Percentiles rank a stretch among this genome's conserved stretches.
These are phyloP conservation scores for Melipona quadrifasciata DNA, from an alignment of 1,140 invertebrate genomes.

Conservation along the genomic window DNA sequence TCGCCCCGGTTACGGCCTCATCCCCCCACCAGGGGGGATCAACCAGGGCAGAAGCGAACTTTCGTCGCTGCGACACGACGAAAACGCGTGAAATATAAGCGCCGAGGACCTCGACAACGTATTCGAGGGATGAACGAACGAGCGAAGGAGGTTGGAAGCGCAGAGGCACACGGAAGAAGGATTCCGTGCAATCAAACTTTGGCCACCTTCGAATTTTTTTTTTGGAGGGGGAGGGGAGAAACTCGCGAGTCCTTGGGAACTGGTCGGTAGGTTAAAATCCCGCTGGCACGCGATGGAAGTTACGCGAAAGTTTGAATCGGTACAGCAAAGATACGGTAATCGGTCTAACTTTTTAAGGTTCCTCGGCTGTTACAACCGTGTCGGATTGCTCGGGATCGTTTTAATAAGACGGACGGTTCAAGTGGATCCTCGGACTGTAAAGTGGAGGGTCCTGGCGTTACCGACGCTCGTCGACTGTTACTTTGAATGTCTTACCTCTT, in stretches of 20 bases:
- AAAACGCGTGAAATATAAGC: constrained; percentile 60
- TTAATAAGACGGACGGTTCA: neutral
- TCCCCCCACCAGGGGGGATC: no score
- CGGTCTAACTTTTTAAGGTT: constrained; percentile 1
- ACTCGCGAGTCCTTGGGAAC: neutral
- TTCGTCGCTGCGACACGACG: no score
- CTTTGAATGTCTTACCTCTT: neutral
- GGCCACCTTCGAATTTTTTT: neutral
- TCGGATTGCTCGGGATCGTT: neutral
- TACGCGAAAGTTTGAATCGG: neutral
- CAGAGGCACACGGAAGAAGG: neutral
- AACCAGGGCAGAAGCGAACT: no score
- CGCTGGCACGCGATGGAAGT: neutral
- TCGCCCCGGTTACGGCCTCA: constrained; percentile 21
- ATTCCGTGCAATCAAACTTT: constrained; percentile 9
- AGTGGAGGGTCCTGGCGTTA: neutral
- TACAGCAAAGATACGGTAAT: constrained; percentile 4
- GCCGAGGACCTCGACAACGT: constrained; percentile 19
- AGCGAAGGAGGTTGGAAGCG: neutral
- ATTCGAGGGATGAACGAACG: constrained; percentile 11
- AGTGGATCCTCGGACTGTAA: neutral
- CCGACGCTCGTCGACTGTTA: neutral
- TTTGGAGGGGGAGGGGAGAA: no score
- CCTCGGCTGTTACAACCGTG: neutral
- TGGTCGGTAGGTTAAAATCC: constrained; percentile 6